phyloP scores from a whole-genome alignment of 2,888 invertebrate genomes.

The Andrena praecox region DNA sequence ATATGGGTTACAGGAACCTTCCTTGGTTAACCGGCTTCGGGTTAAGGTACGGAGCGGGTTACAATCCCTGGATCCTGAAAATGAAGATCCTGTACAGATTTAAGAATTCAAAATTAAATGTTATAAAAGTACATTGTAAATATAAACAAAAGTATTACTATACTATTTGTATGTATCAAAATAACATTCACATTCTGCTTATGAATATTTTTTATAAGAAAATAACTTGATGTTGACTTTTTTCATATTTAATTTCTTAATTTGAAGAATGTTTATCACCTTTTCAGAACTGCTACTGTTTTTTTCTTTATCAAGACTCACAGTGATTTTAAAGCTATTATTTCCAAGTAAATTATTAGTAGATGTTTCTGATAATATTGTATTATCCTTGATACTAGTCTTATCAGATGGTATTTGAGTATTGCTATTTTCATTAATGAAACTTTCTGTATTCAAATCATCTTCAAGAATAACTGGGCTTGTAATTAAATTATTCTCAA shows the following conservation, averaged over 20 bases:
- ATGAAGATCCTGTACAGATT: not conserved
- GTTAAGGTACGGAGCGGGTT: too few relatives aligned
- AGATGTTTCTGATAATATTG: not conserved
- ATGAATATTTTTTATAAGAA: slow-evolving; percentile 7
- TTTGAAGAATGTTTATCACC: not conserved
- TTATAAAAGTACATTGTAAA: not conserved
- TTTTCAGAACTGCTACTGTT: not conserved
- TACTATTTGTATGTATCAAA: not conserved
- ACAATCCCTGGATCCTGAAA: not conserved
- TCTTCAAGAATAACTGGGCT: too few relatives aligned
- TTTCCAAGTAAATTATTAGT: not conserved
- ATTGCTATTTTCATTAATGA: too few relatives aligned
- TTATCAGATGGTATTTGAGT: too few relatives aligned
- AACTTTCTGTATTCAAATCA: too few relatives aligned
- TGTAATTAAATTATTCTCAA: too few relatives aligned
- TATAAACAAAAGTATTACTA: not conserved
- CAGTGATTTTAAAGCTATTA: not conserved
- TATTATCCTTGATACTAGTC: too few relatives aligned
- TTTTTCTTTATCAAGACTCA: not conserved
- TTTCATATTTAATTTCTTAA: not conserved
- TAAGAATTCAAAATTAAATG: not conserved
- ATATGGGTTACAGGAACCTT: too few relatives aligned
- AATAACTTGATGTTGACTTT: not conserved
- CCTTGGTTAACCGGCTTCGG: too few relatives aligned
- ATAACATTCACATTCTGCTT: not conserved